Evolutionary conservation across 2,113 vertebrate genomes (phyloP).

Genomic region (Cettia cetti): DNA sequence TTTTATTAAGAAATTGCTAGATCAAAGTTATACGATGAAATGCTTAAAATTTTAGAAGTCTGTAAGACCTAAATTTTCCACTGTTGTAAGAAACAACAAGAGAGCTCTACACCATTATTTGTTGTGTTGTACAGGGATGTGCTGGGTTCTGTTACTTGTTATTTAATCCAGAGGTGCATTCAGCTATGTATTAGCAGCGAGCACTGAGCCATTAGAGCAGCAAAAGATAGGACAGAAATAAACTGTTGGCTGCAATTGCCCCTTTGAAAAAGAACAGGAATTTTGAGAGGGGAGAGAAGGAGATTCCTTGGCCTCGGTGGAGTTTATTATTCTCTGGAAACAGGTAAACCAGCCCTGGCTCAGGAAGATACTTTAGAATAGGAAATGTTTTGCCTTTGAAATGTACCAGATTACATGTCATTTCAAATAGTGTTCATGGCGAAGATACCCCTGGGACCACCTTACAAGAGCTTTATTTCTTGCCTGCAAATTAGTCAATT

Average conservation of each 20-base stretch:
- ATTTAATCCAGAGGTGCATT: constrained; percentile 18
- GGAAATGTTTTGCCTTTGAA: constrained; percentile 68
- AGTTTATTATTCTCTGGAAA: constrained; percentile 54
- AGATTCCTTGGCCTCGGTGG: background rate
- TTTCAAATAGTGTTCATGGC: constrained; percentile 51
- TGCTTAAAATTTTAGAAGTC: background rate
- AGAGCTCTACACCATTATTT: background rate
- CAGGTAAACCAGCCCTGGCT: constrained; percentile 54
- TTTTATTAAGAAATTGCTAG: background rate
- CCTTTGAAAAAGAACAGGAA: constrained; percentile 21
- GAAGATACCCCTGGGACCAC: constrained; percentile 40
- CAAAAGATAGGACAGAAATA: constrained; percentile 1
- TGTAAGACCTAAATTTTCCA: background rate
- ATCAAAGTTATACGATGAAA: background rate
- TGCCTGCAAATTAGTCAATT: constrained; percentile 63
- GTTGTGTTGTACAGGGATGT: background rate
- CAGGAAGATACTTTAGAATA: constrained; percentile 54
- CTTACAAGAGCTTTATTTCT: constrained; percentile 62
- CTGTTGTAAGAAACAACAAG: background rate
- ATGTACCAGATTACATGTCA: constrained; percentile 60
- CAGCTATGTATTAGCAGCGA: background rate
- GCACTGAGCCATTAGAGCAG: background rate
- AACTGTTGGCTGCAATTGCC: background rate
- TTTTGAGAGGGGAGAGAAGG: background rate
- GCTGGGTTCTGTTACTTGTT: background rate